A percentile compares a stretch with the other conserved stretches of the same genome.
Evolutionary conservation across 2,797 vertebrate species (phyloP).

Genomic region (Silurus aristotelis): DNA sequence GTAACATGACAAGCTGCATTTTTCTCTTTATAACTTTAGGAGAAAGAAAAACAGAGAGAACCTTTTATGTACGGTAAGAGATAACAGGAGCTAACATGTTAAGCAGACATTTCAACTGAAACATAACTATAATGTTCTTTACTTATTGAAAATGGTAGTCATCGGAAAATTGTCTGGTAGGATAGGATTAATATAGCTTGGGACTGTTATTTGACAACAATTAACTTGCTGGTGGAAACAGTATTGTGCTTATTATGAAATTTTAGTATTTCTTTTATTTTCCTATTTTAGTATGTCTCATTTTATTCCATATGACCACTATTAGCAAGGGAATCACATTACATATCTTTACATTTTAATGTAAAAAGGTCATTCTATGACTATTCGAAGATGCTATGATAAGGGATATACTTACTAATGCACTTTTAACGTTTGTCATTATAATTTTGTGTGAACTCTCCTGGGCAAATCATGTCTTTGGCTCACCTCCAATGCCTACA

Average conservation of each 20-base stretch:
- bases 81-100: neutral
- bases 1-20: constrained; percentile 6
- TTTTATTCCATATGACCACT: neutral
- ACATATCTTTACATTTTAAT: too few species aligned
- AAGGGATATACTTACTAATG: too few species aligned
- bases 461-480: neutral
- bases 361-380: too few species aligned
- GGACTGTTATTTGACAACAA: neutral
- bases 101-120: neutral
- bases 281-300: neutral
- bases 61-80: neutral
- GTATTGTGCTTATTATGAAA: neutral
- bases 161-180: neutral
- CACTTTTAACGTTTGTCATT: too few species aligned
- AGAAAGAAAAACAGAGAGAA: neutral
- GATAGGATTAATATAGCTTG: neutral
- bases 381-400: too few species aligned
- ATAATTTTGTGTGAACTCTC: too few species aligned
- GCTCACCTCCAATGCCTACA: constrained; percentile 40
- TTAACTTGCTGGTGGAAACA: neutral
- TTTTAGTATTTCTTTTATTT: too few species aligned
- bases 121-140: neutral
- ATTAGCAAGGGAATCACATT: too few species aligned
- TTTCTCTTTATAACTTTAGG: neutral
- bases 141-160: neutral